Evolutionary conservation across 2,797 vertebrate genomes (phyloP).

Genomic region (Iguana delicatissima): DNA sequence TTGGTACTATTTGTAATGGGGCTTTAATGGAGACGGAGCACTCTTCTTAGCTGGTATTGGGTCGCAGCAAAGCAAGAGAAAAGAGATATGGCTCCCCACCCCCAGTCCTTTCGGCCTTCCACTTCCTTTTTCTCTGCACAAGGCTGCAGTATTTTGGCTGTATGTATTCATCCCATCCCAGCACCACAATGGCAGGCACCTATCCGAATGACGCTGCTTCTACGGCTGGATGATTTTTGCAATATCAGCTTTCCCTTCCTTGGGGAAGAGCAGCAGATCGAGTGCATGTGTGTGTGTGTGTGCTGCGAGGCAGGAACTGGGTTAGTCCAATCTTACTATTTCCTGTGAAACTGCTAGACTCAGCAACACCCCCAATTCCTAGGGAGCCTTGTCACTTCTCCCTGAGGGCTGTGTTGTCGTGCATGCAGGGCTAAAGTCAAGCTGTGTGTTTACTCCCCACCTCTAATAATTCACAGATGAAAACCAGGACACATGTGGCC

Average conservation of each 20-base stretch:
- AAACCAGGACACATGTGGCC: too few relatives aligned
- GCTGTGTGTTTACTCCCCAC: too few relatives aligned
- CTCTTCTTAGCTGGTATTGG: background rate
- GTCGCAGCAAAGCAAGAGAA: background rate
- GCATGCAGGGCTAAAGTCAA: background rate
- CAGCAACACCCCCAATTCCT: background rate
- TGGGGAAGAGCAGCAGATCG: background rate
- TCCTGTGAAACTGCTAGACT: background rate
- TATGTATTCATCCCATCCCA: too few relatives aligned
- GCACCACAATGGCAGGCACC: too few relatives aligned
- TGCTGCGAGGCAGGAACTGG: background rate
- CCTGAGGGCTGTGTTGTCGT: background rate
- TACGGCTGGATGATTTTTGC: background rate
- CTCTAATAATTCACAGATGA: too few relatives aligned
- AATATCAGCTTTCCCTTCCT: background rate
- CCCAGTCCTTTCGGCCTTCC: too few relatives aligned
- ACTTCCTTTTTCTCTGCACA: background rate
- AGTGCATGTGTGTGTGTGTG: background rate
- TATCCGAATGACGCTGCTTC: background rate
- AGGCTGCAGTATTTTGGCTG: background rate
- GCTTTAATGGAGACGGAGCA: too few relatives aligned
- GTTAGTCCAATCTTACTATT: background rate
- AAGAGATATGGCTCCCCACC: background rate
- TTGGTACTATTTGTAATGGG: background rate
- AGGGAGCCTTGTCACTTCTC: background rate